phyloP scores from a whole-genome alignment of 2,113 vertebrate genomes.

The Ondatra zibethicus region DNA sequence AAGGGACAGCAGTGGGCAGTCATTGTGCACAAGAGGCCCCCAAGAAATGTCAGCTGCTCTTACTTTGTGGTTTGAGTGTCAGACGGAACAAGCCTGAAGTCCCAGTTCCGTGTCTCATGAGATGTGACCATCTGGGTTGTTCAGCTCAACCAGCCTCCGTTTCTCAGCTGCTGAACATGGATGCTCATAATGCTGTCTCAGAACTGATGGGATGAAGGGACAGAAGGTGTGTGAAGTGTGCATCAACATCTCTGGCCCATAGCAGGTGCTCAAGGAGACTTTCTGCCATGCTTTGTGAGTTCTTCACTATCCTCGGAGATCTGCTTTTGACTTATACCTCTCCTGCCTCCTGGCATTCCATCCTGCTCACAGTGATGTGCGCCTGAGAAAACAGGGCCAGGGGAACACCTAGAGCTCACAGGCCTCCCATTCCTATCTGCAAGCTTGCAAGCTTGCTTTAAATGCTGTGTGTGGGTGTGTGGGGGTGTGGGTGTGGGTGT shows the following conservation, averaged over 20 bases:
- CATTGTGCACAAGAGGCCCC: background rate
- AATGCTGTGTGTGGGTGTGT: background rate
- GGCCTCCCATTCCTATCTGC: background rate
- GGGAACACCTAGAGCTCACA: fast-evolving
- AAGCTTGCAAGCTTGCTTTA: background rate
- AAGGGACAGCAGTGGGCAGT: fast-evolving
- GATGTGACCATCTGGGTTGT: background rate
- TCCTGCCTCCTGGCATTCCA: background rate
- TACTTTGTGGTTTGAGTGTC: background rate
- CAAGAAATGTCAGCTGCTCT: background rate
- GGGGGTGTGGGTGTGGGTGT: background rate
- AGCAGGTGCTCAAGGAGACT: no score
- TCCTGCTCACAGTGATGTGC: fast-evolving
- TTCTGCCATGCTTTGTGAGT: no score
- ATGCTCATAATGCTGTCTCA: no score
- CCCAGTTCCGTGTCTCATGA: background rate
- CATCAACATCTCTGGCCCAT: fast-evolving
- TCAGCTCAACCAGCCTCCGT: background rate
- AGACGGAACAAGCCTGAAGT: background rate
- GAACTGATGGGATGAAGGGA: background rate
- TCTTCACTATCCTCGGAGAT: background rate
- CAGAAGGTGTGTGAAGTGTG: fast-evolving
- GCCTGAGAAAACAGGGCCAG: background rate
- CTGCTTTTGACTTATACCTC: background rate
- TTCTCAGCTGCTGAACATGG: background rate